phyloP scores from a whole-genome alignment of 2,797 vertebrate species.

The Centroberyx gerrardi region DNA sequence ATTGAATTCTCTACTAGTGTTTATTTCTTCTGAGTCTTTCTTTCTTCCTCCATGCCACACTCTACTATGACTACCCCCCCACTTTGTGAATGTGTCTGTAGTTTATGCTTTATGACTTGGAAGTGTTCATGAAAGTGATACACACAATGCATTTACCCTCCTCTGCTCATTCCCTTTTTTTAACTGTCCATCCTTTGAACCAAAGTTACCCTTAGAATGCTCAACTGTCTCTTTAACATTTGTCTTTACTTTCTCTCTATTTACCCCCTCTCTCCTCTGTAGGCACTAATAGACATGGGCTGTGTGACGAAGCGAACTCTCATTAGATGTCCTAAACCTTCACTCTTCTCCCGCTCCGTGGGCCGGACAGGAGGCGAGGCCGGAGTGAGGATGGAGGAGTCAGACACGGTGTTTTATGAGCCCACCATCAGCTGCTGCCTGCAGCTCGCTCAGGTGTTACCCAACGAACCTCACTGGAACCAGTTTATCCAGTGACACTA shows the following conservation, averaged over 20 bases:
- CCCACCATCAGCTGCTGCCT: constrained; percentile 92
- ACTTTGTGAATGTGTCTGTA: too few species aligned
- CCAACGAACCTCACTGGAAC: constrained; percentile 92
- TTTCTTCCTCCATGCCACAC: background rate
- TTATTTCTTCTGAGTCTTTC: background rate
- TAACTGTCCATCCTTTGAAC: too few species aligned
- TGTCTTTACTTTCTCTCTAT: too few species aligned
- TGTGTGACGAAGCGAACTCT: constrained; percentile 87
- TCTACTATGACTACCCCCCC: too few species aligned
- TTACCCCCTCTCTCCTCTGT: constrained; percentile 16
- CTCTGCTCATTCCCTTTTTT: too few species aligned
- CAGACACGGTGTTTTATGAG: constrained; percentile 86
- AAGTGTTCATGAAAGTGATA: too few species aligned
- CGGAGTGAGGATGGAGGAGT: constrained; percentile 33
- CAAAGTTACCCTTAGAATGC: too few species aligned
- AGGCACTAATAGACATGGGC: constrained; percentile 90
- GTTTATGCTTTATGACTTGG: too few species aligned
- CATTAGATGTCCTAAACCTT: constrained; percentile 64
- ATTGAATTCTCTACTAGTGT: too few species aligned
- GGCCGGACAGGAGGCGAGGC: background rate
- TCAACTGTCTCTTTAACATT: too few species aligned
- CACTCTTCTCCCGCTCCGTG: constrained; percentile 84
- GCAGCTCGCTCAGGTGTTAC: constrained; percentile 89
- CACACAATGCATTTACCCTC: too few species aligned
- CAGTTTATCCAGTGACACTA: constrained; percentile 77